Base-by-base conservation (phyloP, 2,888 invertebrate genomes). In the Psococerastis gibbosa region DNA sequence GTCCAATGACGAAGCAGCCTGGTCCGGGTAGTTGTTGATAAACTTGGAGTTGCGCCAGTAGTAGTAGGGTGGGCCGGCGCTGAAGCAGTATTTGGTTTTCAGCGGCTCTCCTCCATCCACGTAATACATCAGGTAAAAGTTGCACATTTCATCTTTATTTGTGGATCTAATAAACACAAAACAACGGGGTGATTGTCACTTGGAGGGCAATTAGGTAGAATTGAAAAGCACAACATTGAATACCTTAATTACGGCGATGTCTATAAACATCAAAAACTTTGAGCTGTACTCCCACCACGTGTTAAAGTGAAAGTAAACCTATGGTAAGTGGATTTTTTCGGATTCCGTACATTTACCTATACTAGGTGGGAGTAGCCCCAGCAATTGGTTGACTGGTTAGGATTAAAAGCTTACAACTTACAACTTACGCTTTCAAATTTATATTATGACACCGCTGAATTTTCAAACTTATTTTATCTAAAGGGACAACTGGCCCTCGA, bases 111-210 rank as follows among this genome's bases (percentile, higher is more conserved):
- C 73, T 43, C 78, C 70, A 43, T 85, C 74, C 0, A 88, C 84
- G 66, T 84, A 91, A 60, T 91, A 91, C 85, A 91, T 87, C 2
- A 92, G 60, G 61, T 92, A 92, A 62, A 91, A 89, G 62, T 91
- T 92, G 65, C 91, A 92, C 91, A 92, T 92, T 63, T 92, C 91
- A 53, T 91, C 85, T 11, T 75, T 70, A 57, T 82, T 84, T 20
- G 89, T 89, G 2, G 78, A 68, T 0, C 84, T 81, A 61, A 43
- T 57, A 55, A 32, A 20, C 1, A 23, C 9, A 3, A 42, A 33
- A 42, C 16, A 6, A 4, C n/a, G n/a, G n/a, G n/a, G 4, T 18
- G 6, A n/a, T 9, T 11, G 17, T 8, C 15, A 33, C n/a, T 9
- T 20, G 42, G 15, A 43, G 32, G 4, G 20, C 13, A 41, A 22